Conservation (phyloP, 2,888 invertebrate species). For the Poecilobothrus nobilitatus region DNA sequence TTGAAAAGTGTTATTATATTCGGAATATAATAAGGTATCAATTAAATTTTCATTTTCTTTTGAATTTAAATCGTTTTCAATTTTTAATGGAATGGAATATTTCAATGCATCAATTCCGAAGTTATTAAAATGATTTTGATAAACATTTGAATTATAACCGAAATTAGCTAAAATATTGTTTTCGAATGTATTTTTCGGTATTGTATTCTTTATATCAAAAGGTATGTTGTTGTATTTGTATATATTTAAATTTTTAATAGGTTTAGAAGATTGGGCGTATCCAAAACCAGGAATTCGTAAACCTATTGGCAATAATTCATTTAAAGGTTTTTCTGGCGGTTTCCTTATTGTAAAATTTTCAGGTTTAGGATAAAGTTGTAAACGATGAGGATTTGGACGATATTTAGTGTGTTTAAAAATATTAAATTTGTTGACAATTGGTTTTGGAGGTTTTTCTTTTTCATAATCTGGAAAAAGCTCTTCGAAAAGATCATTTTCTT, state of each 20-base stretch:
- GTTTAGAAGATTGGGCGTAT: too few relatives aligned
- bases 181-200: too few relatives aligned
- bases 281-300: too few relatives aligned
- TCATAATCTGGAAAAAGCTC: neutral
- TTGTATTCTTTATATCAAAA: too few relatives aligned
- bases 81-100: neutral
- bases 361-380: neutral
- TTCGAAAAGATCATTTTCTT: neutral
- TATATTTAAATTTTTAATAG: too few relatives aligned
- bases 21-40: too few relatives aligned
- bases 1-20: too few relatives aligned
- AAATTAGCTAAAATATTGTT: too few relatives aligned
- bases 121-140: neutral
- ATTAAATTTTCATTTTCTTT: neutral
- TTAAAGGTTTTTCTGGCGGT: neutral
- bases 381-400: neutral
- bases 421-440: neutral
- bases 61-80: neutral
- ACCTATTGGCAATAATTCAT: neutral
- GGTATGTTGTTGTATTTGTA: too few relatives aligned
- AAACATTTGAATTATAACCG: neutral
- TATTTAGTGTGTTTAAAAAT: neutral
- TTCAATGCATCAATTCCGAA: too few relatives aligned
- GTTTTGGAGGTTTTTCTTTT: neutral
- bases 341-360: neutral